Conservation (phyloP, 2,113 vertebrate species). For the Athene noctua region DNA sequence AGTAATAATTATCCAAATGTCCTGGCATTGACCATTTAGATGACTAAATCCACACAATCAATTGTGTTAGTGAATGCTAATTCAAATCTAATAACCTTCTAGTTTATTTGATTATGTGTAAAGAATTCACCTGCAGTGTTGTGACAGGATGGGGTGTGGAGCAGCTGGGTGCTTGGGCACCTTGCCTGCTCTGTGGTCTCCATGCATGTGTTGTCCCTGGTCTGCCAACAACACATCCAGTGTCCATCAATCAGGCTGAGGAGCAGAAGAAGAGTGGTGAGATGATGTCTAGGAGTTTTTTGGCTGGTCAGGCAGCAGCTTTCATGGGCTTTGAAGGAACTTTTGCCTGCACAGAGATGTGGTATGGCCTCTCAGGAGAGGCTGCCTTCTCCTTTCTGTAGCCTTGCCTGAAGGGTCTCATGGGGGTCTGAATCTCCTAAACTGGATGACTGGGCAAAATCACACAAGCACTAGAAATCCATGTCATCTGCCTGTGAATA, state of each 20-base stretch:
- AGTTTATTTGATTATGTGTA: constrained; percentile 51
- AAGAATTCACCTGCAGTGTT: constrained; percentile 29
- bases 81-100: constrained; percentile 72
- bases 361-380: neutral
- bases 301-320: neutral
- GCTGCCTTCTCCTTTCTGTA: neutral
- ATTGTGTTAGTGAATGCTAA: constrained; percentile 67
- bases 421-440: neutral
- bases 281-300: neutral
- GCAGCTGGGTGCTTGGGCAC: neutral
- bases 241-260: neutral
- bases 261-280: neutral
- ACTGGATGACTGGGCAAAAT: neutral
- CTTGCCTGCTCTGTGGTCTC: neutral
- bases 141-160: neutral
- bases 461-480: neutral
- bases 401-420: neutral
- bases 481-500: neutral
- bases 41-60: constrained; percentile 66
- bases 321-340: neutral
- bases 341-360: neutral
- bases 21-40: constrained; percentile 69
- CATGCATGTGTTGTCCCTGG: neutral
- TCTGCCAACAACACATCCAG: neutral
- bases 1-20: constrained; percentile 71